Evolutionary conservation across 2,113 vertebrate species (phyloP), one percentile per base, ranked within the genome.

Genomic region (Sylvietta virens): DNA sequence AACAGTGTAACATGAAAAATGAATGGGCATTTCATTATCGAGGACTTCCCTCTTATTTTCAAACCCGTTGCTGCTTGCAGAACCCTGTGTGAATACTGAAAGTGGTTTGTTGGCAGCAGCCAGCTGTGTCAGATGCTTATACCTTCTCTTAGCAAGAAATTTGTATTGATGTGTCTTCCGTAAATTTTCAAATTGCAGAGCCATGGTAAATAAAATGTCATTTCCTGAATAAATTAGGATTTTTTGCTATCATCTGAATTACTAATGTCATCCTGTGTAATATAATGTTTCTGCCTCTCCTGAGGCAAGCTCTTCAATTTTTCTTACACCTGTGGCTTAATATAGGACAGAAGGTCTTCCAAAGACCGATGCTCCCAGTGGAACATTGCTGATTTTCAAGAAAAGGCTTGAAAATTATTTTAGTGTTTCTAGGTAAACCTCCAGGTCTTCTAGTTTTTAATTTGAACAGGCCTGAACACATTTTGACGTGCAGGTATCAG

Each of bases 171-270:
- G 70, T 90, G 82, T 92, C 94, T 95, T 93, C 1, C 1, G 82
- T 96, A 98, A 96, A 96, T 98, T 94, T 94, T 96, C 95, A 97
- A 94, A 96, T 98, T 98, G 96, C 96, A 97, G 93, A 96, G 93
- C 95, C 97, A 81, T 10, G 7, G 93, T 97, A 97, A 98, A 97
- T 97, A 97, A 98, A 98, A 98, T 98, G 97, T 96, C 97, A 97
- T 90, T 97, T 97, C 97, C 95, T 97, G 96, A 97, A 97, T 98
- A 98, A 98, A 98, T 98, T 97, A 97, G 89, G 76, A 92, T 95
- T 98, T 97, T 97, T 94, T 92, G 90, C 93, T 94, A 44, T 94
- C 89, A 81, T 95, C 94, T 96, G 97, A 96, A 97, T 53, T 88
- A 92, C 93, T 96, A 94, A 97, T 96, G 94, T 67, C 84, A 96